These are phyloP conservation scores for Periplaneta americana DNA, from an alignment of 1,140 invertebrate species.

Conservation along the genomic window DNA sequence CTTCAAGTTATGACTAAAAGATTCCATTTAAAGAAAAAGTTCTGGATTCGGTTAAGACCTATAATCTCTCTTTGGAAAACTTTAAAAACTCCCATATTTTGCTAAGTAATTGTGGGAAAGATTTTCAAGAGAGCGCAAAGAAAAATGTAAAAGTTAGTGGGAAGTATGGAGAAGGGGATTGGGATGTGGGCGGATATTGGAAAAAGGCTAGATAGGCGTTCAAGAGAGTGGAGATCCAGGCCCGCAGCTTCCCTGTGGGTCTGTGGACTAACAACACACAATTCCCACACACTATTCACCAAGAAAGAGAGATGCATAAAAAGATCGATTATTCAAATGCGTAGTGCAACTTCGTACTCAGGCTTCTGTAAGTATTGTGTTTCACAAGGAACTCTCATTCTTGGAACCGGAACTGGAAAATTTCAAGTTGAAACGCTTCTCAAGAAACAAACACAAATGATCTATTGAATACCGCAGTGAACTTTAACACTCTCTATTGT, in stretches of 20 bases:
- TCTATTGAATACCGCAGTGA: too few species aligned
- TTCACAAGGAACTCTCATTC: not conserved
- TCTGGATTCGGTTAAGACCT: not conserved
- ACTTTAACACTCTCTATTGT: too few species aligned
- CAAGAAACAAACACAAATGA: too few species aligned
- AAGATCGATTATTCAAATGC: slow-evolving; percentile 15
- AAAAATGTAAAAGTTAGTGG: not conserved
- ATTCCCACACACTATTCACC: not conserved
- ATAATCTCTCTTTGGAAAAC: not conserved
- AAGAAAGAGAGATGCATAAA: not conserved
- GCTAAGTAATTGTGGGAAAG: not conserved
- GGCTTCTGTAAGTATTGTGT: not conserved
- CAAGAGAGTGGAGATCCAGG: not conserved
- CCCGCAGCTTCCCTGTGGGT: not conserved
- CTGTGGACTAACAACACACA: not conserved
- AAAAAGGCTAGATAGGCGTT: not conserved
- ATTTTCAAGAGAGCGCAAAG: not conserved
- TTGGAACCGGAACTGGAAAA: not conserved
- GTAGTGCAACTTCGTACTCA: slow-evolving; percentile 2
- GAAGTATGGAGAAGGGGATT: not conserved
- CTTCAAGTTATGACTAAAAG: not conserved
- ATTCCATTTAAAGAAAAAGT: not conserved
- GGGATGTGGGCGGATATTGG: not conserved
- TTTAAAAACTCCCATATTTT: not conserved
- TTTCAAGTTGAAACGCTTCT: too few species aligned